These are phyloP conservation scores for Boulengeromyrus knoepffleri DNA, from an alignment of 2,113 vertebrate species.

Conservation along the genomic window DNA sequence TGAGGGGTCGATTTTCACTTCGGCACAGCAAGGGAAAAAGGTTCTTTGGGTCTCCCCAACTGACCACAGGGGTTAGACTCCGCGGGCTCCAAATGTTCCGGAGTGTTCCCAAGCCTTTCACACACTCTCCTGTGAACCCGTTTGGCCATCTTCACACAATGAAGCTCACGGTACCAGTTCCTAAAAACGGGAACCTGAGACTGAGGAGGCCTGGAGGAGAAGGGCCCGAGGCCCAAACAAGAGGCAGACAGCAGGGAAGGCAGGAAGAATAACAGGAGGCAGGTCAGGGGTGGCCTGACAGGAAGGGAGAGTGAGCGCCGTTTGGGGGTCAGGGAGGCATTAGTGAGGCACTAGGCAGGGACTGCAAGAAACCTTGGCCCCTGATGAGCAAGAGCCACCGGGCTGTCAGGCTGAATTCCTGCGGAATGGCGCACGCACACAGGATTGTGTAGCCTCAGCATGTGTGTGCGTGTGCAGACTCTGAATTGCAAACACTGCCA, in stretches of 20 bases:
- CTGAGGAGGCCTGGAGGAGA: conserved; percentile 30
- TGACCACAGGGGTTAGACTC: background rate
- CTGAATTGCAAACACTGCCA: background rate
- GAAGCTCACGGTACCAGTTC: background rate
- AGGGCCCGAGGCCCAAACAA: background rate
- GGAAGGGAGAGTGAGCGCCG: conserved; percentile 3
- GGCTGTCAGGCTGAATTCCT: background rate
- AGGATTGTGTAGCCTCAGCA: background rate
- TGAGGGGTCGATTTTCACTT: background rate
- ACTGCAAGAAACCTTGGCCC: background rate
- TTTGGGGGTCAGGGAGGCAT: background rate
- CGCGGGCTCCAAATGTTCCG: background rate
- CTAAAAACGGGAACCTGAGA: background rate
- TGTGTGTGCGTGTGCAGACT: background rate
- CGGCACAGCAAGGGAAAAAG: background rate
- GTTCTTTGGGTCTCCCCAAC: background rate
- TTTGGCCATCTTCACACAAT: background rate
- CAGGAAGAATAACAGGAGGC: background rate
- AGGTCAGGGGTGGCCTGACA: background rate
- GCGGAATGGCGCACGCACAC: background rate
- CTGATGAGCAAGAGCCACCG: background rate
- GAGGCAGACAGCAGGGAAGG: background rate
- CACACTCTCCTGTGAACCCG: background rate
- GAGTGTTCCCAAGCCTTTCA: background rate
- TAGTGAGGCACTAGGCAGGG: background rate